These are phyloP conservation scores for Albula glossodonta DNA, from an alignment of 2,113 vertebrate species.

Conservation along the genomic window DNA sequence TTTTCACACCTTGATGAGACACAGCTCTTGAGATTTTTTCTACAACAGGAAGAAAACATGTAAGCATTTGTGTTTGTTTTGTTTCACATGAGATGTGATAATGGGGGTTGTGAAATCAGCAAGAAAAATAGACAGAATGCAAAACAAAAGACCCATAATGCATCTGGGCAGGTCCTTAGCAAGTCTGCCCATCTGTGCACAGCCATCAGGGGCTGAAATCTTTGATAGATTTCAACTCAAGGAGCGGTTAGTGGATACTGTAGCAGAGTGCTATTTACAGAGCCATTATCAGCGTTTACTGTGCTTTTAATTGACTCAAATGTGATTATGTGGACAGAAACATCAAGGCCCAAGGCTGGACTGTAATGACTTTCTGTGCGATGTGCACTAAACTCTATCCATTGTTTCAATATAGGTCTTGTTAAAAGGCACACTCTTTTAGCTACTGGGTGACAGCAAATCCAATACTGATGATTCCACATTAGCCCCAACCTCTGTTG, in stretches of 20 bases:
- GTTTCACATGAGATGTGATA: not conserved
- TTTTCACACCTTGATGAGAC: not conserved
- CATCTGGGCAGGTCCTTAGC: not conserved
- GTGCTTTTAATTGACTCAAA: not conserved
- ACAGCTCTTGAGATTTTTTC: not conserved
- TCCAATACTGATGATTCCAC: not conserved
- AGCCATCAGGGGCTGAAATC: not conserved
- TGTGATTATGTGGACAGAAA: not conserved
- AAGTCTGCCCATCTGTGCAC: not conserved
- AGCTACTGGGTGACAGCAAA: not conserved
- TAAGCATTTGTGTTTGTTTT: not conserved
- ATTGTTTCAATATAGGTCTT: not conserved
- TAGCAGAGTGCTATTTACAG: conserved; percentile 8
- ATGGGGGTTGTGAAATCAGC: not conserved
- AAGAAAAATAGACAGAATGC: not conserved
- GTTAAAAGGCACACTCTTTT: not conserved
- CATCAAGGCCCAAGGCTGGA: conserved; percentile 4
- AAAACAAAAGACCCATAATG: not conserved
- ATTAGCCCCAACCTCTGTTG: not conserved
- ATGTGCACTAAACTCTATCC: not conserved
- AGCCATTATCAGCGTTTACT: not conserved
- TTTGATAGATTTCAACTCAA: not conserved
- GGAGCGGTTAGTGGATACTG: conserved; percentile 1
- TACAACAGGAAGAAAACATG: not conserved
- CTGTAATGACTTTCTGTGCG: not conserved